Evolutionary conservation across 1,140 invertebrate species (phyloP).

Genomic region (Hormaphis cornu): DNA sequence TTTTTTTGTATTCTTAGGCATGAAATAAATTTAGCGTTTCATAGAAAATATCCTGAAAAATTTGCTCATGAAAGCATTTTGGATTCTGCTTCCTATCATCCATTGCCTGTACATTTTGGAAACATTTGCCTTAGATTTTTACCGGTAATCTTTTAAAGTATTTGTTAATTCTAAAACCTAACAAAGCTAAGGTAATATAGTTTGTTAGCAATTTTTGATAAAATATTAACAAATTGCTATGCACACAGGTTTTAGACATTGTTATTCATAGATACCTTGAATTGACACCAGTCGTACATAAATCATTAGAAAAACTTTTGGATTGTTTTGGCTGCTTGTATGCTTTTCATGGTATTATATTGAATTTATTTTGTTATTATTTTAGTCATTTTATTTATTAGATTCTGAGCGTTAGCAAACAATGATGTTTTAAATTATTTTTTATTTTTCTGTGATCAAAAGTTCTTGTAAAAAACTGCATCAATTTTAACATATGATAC

Average conservation of each 20-base stretch:
- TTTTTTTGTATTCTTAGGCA: slow-evolving; percentile 53
- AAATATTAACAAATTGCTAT: not conserved
- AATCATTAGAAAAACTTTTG: slow-evolving; percentile 78
- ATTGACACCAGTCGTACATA: slow-evolving; percentile 71
- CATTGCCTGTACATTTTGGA: slow-evolving; percentile 83
- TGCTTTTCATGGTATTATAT: slow-evolving; percentile 78
- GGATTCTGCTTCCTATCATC: slow-evolving; percentile 59
- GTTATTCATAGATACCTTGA: slow-evolving; percentile 89
- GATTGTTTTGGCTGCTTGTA: slow-evolving; percentile 87
- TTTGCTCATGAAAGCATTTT: slow-evolving; percentile 71
- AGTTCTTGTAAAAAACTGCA: too few species aligned
- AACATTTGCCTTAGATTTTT: slow-evolving; percentile 93
- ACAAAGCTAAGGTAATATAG: too few species aligned
- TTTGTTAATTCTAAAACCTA: too few species aligned
- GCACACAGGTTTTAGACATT: slow-evolving; percentile 71
- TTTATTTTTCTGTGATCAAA: too few species aligned
- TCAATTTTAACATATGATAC: too few species aligned
- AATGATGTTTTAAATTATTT: too few species aligned
- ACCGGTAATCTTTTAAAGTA: slow-evolving; percentile 60
- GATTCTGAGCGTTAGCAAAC: too few species aligned
- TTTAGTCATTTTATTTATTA: too few species aligned
- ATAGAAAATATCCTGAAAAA: slow-evolving; percentile 89
- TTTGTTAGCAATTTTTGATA: too few species aligned
- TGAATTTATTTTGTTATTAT: not conserved
- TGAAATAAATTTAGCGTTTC: slow-evolving; percentile 88